These are phyloP conservation scores for Hippopotamyrus pictus DNA, from an alignment of 2,797 vertebrate species.

Conservation along the genomic window DNA sequence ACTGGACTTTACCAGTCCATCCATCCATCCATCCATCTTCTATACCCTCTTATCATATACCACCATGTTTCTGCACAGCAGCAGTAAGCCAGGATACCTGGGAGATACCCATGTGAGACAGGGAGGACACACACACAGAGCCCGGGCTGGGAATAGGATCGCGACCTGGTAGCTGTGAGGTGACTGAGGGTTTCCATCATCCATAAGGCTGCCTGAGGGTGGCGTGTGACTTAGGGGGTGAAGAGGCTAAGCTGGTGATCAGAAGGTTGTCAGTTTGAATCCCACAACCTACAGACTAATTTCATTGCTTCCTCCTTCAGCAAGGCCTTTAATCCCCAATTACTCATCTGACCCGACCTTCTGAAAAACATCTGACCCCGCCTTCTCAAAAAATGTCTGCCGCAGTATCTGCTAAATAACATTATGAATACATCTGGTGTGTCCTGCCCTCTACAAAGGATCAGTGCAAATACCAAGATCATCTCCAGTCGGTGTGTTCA, in stretches of 20 bases:
- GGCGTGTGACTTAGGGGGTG: neutral
- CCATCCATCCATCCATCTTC: neutral
- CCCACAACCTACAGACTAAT: neutral
- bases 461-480: neutral
- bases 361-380: neutral
- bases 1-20: neutral
- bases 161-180: neutral
- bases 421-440: neutral
- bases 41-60: neutral
- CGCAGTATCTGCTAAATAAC: neutral
- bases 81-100: neutral
- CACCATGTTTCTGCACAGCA: neutral
- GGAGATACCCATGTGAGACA: neutral
- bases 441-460: neutral
- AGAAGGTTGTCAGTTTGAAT: neutral
- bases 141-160: neutral
- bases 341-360: neutral
- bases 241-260: neutral
- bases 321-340: neutral
- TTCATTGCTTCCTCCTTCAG: neutral
- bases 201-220: neutral
- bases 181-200: neutral
- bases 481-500: neutral
- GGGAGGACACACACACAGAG: neutral
- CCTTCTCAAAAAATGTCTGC: neutral